These are phyloP conservation scores for Trachythela sp. DNA, from an alignment of 64 coral and sea anemone species.

Conservation along the genomic window DNA sequence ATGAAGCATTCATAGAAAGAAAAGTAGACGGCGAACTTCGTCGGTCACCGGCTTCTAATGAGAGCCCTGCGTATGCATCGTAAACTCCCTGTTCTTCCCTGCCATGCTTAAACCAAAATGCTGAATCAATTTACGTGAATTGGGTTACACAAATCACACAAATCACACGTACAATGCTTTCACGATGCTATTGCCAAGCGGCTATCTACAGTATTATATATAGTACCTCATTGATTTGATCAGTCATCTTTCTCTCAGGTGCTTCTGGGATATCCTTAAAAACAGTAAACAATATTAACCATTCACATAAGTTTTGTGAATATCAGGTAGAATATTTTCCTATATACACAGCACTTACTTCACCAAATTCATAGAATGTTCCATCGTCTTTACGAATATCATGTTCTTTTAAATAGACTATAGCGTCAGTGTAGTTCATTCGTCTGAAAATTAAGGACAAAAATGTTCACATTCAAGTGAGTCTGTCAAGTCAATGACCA, in stretches of 20 bases:
- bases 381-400: slow-evolving; percentile 95
- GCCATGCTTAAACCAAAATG: too few relatives aligned
- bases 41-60: too few relatives aligned
- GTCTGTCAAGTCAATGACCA: neutral
- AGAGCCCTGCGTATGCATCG: too few relatives aligned
- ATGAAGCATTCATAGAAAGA: too few relatives aligned
- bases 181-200: neutral
- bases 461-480: neutral
- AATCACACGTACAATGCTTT: too few relatives aligned
- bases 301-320: too few relatives aligned
- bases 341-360: slow-evolving; percentile 32
- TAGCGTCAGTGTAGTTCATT: slow-evolving; percentile 93
- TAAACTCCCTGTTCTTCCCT: too few relatives aligned
- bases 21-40: too few relatives aligned
- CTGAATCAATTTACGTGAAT: too few relatives aligned
- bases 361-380: slow-evolving; percentile 97
- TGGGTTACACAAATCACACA: too few relatives aligned
- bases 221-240: slow-evolving; percentile 90
- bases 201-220: neutral
- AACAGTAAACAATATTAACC: neutral
- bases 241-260: slow-evolving; percentile 98
- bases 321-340: neutral
- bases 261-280: slow-evolving; percentile 91
- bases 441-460: slow-evolving; percentile 46
- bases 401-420: slow-evolving; percentile 87